A percentile compares a stretch with the other conserved stretches of the same genome.
Conservation (phyloP, 2,113 vertebrate genomes). For the Fregata magnificens region DNA sequence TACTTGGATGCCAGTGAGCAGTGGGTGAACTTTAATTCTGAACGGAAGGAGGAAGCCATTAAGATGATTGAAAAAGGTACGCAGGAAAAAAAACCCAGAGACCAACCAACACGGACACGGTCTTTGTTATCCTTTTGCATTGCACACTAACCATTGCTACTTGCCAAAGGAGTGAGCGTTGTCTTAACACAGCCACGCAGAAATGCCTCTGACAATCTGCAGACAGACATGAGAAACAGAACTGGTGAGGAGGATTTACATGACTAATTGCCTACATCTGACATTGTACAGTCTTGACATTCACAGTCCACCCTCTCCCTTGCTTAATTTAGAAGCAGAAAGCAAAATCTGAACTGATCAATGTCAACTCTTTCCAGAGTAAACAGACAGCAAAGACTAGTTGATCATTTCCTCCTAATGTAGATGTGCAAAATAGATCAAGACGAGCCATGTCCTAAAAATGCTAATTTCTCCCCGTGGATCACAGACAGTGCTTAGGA, state of each 20-base stretch:
- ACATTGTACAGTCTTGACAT: background rate
- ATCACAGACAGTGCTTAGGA: background rate
- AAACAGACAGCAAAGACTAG: background rate
- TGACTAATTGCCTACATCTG: background rate
- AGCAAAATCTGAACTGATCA: background rate
- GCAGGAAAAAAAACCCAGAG: background rate
- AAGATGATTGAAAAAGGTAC: conserved; percentile 69
- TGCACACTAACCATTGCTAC: background rate
- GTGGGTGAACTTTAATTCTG: conserved; percentile 68
- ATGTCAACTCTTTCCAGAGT: background rate
- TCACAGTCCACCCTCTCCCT: background rate
- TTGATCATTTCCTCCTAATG: background rate
- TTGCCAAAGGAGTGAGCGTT: background rate
- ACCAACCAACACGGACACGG: fast-evolving
- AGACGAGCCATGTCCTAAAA: background rate
- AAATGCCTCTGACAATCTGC: background rate
- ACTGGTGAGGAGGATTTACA: background rate
- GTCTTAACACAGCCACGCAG: background rate
- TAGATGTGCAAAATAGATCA: background rate
- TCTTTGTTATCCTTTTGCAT: fast-evolving
- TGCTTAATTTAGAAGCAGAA: background rate
- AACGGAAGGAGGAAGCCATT: conserved; percentile 69
- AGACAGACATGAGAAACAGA: background rate
- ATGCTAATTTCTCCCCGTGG: background rate
- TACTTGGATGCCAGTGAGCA: conserved; percentile 76